These are phyloP conservation scores for Clarias gariepinus DNA, from an alignment of 2,113 vertebrate genomes.

Conservation along the genomic window DNA sequence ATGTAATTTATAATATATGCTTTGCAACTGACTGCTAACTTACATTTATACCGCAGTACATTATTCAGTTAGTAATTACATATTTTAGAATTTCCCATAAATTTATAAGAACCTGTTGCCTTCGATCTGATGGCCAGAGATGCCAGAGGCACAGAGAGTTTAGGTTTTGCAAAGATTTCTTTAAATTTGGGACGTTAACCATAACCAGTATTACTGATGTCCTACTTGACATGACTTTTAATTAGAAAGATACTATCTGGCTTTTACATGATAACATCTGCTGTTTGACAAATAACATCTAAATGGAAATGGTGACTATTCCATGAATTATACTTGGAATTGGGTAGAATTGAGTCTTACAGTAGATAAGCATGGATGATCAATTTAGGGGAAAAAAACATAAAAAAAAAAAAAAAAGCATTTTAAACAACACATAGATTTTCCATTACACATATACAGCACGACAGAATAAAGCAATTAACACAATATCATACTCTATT, in stretches of 20 bases:
- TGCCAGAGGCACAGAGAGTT: constrained; percentile 3
- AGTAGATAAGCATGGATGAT: background rate
- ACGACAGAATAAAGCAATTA: background rate
- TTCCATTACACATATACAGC: background rate
- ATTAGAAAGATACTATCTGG: background rate
- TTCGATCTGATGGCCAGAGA: background rate
- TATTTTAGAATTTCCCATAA: background rate
- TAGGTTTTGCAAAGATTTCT: background rate
- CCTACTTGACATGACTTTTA: background rate
- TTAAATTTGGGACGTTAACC: background rate
- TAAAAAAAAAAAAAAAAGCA: background rate
- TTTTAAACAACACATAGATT: background rate
- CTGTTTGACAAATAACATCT: background rate
- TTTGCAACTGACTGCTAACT: constrained; percentile 5
- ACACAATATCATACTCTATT: background rate
- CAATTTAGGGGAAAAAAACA: background rate
- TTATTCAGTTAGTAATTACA: background rate
- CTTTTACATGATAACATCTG: background rate
- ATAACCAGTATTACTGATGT: background rate
- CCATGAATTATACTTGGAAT: background rate
- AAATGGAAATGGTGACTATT: background rate
- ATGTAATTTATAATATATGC: background rate
- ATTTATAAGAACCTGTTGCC: background rate
- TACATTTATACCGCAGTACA: constrained; percentile 10
- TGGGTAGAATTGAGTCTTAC: too few relatives aligned